phyloP scores from a whole-genome alignment of 2,888 invertebrate species.

The Hypolimnas misippus region DNA sequence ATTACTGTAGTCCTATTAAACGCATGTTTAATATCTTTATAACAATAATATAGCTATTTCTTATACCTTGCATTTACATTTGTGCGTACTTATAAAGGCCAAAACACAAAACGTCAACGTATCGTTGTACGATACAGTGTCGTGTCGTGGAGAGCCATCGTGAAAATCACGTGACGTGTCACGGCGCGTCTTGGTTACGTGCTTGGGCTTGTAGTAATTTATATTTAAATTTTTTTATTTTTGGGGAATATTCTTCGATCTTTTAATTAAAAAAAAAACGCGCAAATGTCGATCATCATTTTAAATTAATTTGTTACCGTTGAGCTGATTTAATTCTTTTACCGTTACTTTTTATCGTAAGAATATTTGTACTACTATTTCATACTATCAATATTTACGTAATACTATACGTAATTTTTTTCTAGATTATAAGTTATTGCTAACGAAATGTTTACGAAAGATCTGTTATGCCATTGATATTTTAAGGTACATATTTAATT shows the following conservation, averaged over 20 bases:
- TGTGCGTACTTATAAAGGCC: not conserved
- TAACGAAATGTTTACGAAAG: slow-evolving; percentile 47
- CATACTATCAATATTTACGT: slow-evolving; percentile 17
- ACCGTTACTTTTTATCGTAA: not conserved
- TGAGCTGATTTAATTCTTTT: not conserved
- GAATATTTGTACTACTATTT: not conserved
- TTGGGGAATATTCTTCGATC: not conserved
- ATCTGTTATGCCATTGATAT: slow-evolving; percentile 75
- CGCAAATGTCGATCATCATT: not conserved
- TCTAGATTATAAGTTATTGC: slow-evolving; percentile 23
- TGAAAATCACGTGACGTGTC: no score
- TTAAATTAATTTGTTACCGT: slow-evolving; percentile 1
- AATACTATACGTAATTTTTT: slow-evolving; percentile 18
- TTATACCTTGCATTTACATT: not conserved
- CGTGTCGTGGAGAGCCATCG: no score
- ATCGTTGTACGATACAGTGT: no score
- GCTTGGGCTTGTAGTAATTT: no score
- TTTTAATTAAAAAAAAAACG: not conserved
- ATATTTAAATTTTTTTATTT: not conserved
- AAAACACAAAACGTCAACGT: no score
- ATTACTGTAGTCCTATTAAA: not conserved
- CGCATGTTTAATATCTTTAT: not conserved
- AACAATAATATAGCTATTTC: not conserved
- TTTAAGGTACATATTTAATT: slow-evolving; percentile 62
- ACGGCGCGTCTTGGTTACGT: no score